Base-by-base conservation (phyloP, 2,797 vertebrate genomes). In the Sebastolobus altivelis region DNA sequence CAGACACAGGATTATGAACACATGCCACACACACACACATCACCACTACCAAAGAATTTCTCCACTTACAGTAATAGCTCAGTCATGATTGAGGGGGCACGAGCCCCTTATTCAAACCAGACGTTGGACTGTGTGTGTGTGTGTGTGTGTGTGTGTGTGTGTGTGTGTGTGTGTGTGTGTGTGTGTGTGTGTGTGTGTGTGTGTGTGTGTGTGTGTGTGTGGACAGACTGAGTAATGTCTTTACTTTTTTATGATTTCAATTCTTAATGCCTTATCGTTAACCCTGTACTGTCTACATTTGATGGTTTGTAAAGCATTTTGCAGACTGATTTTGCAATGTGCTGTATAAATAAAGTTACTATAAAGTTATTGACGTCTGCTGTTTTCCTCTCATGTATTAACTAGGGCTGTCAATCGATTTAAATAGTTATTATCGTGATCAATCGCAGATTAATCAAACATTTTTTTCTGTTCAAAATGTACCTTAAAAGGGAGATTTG, bases 11-110 rank as follows among this genome's bases (percentile, higher is more conserved):
- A 83, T 74, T 66, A 31, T 13, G 13, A 72, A 68, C 63, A 81
- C 55, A 77, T 38, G n/a, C 27, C 46, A 27, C 72, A 68, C 71
- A 62, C 65, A 5, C 54, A 25, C 33, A 35, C 27, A 59, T 22
- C 11, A 58, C 59, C 8, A 66, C 3, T 29, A 20, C 62, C n/a
- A 60, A 25, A 61, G 35, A 62, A 63, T 6, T 33, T 67, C 60
- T 56, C 27, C 22, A 61, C 59, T 87, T 67, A 89, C 81, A 74
- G 65, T 77, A 46, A 74, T 2, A 65, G 43, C 68, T 79, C 31
- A 6, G 60, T 79, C 59, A 49, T 68, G 58, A 82, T 22, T 62
- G 4, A 66, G 8, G 37, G 12, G 37, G 49, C 20, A 5, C 1
- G 1, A 4, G 29, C 11, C 12, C 5, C 4, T 68, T 56, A 81